phyloP scores from a whole-genome alignment of 2,888 invertebrate species.

The Ectemnius lituratus region DNA sequence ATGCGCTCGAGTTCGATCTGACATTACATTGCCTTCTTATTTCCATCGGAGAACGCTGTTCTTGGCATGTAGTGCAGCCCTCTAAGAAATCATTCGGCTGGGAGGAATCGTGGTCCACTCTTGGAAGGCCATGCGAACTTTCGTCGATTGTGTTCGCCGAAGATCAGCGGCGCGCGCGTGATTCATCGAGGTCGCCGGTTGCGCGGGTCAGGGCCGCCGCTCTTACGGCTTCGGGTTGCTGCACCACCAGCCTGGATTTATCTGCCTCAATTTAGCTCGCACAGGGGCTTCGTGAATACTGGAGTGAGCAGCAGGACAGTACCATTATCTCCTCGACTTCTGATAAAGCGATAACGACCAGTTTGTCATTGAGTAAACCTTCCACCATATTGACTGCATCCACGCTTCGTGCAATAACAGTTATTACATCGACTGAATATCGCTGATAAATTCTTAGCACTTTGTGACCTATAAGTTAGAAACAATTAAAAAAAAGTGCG shows the following conservation, averaged over 20 bases:
- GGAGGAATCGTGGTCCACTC: not conserved
- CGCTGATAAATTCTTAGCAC: too few relatives aligned
- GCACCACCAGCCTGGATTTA: conserved; percentile 56
- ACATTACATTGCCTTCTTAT: too few relatives aligned
- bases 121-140: conserved; percentile 34
- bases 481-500: too few relatives aligned
- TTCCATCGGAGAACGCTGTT: too few relatives aligned
- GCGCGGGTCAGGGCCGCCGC: conserved; percentile 61
- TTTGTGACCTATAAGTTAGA: too few relatives aligned
- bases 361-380: conserved; percentile 20
- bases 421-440: too few relatives aligned
- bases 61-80: too few relatives aligned
- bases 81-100: too few relatives aligned
- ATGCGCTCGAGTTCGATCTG: too few relatives aligned
- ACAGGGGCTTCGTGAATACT: conserved; percentile 35
- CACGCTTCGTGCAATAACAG: not conserved
- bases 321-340: conserved; percentile 24
- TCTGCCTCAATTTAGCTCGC: conserved; percentile 52
- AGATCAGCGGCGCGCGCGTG: conserved; percentile 46
- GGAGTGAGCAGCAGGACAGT: conserved; percentile 26
- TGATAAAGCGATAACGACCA: conserved; percentile 42
- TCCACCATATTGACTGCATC: conserved; percentile 19
- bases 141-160: conserved; percentile 48
- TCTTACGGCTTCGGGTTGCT: conserved; percentile 54
- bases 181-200: conserved; percentile 61